A percentile compares a stretch with the other conserved stretches of the same genome.
phyloP scores from a whole-genome alignment of 92 coral and sea anemone genomes.

The Epizoanthus ramosus region DNA sequence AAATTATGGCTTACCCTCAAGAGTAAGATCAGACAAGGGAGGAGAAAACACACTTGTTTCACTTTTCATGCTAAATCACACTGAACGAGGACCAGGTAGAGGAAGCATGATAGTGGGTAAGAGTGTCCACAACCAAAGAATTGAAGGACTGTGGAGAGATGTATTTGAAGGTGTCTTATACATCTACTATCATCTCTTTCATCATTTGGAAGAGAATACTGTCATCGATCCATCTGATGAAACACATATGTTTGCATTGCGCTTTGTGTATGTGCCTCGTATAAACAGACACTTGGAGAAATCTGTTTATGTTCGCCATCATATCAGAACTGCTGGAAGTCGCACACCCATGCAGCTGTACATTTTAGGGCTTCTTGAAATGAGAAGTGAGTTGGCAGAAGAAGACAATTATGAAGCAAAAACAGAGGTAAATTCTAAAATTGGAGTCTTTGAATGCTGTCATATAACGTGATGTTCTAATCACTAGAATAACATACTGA shows the following conservation, averaged over 20 bases:
- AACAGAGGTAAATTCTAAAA: conserved; percentile 3
- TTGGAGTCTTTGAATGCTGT: too few relatives aligned
- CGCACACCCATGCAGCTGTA: conserved; percentile 60
- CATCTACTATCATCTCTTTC: conserved; percentile 50
- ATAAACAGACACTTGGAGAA: conserved; percentile 63
- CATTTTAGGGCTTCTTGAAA: conserved; percentile 58
- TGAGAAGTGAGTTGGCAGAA: conserved; percentile 29
- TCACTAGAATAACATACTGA: too few relatives aligned
- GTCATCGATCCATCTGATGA: conserved; percentile 47
- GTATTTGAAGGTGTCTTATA: conserved; percentile 52
- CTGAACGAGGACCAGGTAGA: conserved; percentile 63
- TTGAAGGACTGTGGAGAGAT: conserved; percentile 67
- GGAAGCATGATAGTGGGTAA: conserved; percentile 70
- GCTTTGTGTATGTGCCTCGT: conserved; percentile 61
- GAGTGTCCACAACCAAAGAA: conserved; percentile 66
- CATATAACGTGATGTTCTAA: too few relatives aligned
- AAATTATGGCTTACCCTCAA: conserved; percentile 63
- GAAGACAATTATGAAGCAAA: conserved; percentile 6
- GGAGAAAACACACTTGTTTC: conserved; percentile 66
- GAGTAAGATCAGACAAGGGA: conserved; percentile 68
- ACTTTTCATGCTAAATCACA: conserved; percentile 55
- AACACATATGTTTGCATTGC: conserved; percentile 52
- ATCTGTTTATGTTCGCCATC: conserved; percentile 53
- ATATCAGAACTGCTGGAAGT: conserved; percentile 70
- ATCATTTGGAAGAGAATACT: conserved; percentile 45